Evolutionary conservation across 2,797 vertebrate species (phyloP), one percentile per base, ranked within the genome.

Genomic region (Anguilla megastoma): DNA sequence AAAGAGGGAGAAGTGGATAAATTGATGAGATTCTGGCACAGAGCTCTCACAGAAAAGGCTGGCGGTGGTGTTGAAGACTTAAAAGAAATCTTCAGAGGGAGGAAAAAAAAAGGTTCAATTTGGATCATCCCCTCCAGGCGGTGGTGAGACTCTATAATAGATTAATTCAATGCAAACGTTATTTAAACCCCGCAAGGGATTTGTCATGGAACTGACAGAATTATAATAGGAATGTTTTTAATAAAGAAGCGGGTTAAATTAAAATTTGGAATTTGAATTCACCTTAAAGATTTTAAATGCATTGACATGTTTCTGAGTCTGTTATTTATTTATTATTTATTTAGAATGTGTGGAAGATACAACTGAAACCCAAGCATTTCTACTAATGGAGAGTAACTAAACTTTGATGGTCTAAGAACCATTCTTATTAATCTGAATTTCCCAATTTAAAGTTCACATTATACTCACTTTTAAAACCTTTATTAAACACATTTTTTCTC

Each of bases 161-260:
- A 86, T 86, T 66, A 12, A 86, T 71, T 86, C 52, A 86, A 86
- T 86, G 63, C 60, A 86, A 41, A 86, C 45, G 52, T 52, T 86
- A 86, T 76, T 86, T 76, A 86, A 86, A 86, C 85, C 58, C 45
- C 9, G 16, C 66, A 3, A 33, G 45, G 85, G 66, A 74, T 86
- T 86, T 45, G 85, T 52, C 85, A n/a, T 52, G 41, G 50, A 86
- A n/a, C 18, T 63, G 33, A 52, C 66, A 86, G 63, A 69, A 86
- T 86, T 45, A 86, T 86, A 86, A 86, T 86, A 74, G 85, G 63
- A 54, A 74, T 74, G 66, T 71, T 48, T 4, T 86, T 63, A 24
- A 86, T 66, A 74, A 86, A 86, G 69, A 74, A 74, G 10, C 54
- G 41, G 5, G 69, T 18, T 24, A 74, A 54, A 74, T 63, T 74